These are phyloP conservation scores for Pempheris klunzingeri DNA, from an alignment of 2,797 vertebrate genomes.

Conservation along the genomic window DNA sequence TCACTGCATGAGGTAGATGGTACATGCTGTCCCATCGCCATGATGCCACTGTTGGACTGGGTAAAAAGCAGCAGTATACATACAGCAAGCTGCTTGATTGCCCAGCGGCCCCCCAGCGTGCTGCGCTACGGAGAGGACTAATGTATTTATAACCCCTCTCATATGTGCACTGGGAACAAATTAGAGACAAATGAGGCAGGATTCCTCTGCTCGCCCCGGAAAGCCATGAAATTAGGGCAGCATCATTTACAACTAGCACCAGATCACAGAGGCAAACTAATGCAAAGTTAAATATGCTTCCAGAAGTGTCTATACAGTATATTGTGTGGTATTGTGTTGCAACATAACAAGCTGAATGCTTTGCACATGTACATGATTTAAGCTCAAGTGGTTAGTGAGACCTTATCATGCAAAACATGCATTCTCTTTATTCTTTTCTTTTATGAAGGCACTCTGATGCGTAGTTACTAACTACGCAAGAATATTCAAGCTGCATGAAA, in stretches of 20 bases:
- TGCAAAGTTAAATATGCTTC: conserved; percentile 68
- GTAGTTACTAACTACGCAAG: conserved; percentile 8
- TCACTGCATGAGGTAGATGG: conserved; percentile 54
- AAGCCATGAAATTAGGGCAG: conserved; percentile 74
- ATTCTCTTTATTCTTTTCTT: conserved; percentile 6
- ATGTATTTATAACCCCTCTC: conserved; percentile 81
- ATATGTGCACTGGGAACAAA: conserved; percentile 78
- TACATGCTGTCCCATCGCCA: conserved; percentile 46
- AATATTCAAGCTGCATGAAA: conserved; percentile 20
- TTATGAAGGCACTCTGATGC: conserved; percentile 11
- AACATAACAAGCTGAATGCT: conserved; percentile 23
- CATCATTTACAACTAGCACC: conserved; percentile 65
- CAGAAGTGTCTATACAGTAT: conserved; percentile 42
- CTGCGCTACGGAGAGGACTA: conserved; percentile 63
- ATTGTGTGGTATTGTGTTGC: conserved; percentile 24
- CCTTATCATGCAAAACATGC: conserved; percentile 1
- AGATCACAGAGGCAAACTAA: conserved; percentile 66
- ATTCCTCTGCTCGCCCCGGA: conserved; percentile 66
- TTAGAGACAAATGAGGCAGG: conserved; percentile 79
- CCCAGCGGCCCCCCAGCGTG: conserved; percentile 61
- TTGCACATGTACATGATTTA: conserved; percentile 16
- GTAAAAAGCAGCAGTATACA: conserved; percentile 44
- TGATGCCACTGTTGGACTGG: conserved; percentile 28
- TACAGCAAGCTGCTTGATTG: conserved; percentile 62
- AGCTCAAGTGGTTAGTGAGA: conserved; percentile 4